Evolutionary conservation across 2,888 invertebrate genomes (phyloP).

Genomic region (Autographa pulchrina): DNA sequence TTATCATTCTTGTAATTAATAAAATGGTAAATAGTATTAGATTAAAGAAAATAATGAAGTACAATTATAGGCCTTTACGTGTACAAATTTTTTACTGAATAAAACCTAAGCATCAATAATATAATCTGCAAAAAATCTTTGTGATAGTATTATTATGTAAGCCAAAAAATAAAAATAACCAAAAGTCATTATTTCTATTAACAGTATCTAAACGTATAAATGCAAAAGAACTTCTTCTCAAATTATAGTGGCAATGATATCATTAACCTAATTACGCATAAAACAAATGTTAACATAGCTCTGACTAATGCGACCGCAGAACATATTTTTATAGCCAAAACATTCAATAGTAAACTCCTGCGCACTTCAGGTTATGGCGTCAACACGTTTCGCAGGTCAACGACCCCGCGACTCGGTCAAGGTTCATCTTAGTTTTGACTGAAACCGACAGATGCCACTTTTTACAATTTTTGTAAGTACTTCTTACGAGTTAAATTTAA

Average conservation of each 20-base stretch:
- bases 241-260: background rate
- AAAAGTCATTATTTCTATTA: too few species aligned
- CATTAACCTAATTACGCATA: slow-evolving; percentile 5
- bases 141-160: too few species aligned
- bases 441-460: slow-evolving; percentile 52
- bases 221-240: background rate
- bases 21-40: too few species aligned
- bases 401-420: slow-evolving; percentile 60
- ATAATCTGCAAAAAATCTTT: too few species aligned
- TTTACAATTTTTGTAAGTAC: slow-evolving; percentile 6
- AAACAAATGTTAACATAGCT: slow-evolving; percentile 16
- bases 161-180: too few species aligned
- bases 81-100: too few species aligned
- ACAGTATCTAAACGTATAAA: too few species aligned
- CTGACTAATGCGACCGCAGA: slow-evolving; percentile 22
- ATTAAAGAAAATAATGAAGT: too few species aligned
- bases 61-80: too few species aligned
- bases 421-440: slow-evolving; percentile 48
- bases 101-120: too few species aligned
- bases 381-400: slow-evolving; percentile 42
- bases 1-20: too few species aligned
- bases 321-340: slow-evolving; percentile 44
- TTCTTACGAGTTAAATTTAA: too few species aligned
- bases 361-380: slow-evolving; percentile 54
- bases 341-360: slow-evolving; percentile 41